A percentile compares a stretch with the other conserved stretches of the same genome.
Conservation (phyloP, 2,113 vertebrate species). For the Lasiurus borealis region DNA sequence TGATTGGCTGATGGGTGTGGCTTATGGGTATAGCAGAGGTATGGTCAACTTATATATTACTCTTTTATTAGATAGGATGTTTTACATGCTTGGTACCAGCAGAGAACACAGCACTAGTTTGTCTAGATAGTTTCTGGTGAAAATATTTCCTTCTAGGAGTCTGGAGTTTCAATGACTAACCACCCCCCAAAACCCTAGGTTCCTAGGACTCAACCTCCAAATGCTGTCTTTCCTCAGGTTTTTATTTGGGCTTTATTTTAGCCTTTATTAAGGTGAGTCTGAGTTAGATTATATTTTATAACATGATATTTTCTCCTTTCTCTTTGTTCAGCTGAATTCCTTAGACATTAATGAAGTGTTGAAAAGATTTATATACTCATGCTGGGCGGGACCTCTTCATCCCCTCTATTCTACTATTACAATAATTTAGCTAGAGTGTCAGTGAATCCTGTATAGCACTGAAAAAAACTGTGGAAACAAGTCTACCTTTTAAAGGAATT, state of each 20-base stretch:
- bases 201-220: background rate
- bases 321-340: background rate
- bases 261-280: background rate
- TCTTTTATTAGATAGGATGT: background rate
- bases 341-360: background rate
- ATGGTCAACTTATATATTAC: no score
- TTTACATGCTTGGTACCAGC: background rate
- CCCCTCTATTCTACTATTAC: background rate
- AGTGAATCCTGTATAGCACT: background rate
- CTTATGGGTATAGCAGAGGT: no score
- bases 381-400: background rate
- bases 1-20: no score
- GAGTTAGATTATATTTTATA: background rate
- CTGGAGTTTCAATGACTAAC: background rate
- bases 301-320: background rate
- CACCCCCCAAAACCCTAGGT: background rate
- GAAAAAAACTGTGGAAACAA: slow-evolving; percentile 9
- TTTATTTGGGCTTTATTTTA: background rate
- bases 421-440: background rate
- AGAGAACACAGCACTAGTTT: background rate
- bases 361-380: background rate
- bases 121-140: background rate
- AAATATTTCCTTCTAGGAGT: background rate
- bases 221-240: background rate
- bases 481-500: slow-evolving; percentile 9